Evolutionary conservation across 2,113 vertebrate genomes (phyloP).

Genomic region (Vidua chalybeata): DNA sequence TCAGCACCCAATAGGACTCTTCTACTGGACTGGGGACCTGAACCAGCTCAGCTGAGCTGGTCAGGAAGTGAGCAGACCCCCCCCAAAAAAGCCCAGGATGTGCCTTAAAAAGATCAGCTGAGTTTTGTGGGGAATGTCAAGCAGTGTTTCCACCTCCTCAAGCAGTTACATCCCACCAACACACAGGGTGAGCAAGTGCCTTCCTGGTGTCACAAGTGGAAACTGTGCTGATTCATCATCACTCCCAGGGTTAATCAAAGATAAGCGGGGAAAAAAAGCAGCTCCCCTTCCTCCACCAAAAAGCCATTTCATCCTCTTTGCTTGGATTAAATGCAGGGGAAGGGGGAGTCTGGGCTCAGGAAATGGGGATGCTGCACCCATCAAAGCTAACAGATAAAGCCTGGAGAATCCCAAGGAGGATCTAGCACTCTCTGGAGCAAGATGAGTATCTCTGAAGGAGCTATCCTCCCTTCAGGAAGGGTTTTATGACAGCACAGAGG

Average conservation of each 20-base stretch:
- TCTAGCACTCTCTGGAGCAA: not conserved
- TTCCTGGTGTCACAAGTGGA: not conserved
- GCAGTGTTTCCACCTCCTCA: not conserved
- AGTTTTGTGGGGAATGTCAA: not conserved
- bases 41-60: not conserved
- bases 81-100: not conserved
- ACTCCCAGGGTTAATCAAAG: not conserved
- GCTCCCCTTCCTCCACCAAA: not conserved
- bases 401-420: not conserved
- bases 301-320: not conserved
- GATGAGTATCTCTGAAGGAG: not conserved
- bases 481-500: not conserved
- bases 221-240: not conserved
- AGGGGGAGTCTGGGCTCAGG: not conserved
- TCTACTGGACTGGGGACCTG: not conserved
- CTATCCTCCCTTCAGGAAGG: not conserved
- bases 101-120: not conserved
- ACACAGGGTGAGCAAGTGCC: not conserved
- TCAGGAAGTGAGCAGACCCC: not conserved
- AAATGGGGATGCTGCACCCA: not conserved
- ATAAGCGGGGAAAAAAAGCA: not conserved
- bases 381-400: not conserved
- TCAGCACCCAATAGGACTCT: not conserved
- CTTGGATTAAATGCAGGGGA: not conserved
- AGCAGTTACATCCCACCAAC: not conserved